Evolutionary conservation across 2,888 invertebrate genomes (phyloP).

Genomic region (Sialis lutaria): DNA sequence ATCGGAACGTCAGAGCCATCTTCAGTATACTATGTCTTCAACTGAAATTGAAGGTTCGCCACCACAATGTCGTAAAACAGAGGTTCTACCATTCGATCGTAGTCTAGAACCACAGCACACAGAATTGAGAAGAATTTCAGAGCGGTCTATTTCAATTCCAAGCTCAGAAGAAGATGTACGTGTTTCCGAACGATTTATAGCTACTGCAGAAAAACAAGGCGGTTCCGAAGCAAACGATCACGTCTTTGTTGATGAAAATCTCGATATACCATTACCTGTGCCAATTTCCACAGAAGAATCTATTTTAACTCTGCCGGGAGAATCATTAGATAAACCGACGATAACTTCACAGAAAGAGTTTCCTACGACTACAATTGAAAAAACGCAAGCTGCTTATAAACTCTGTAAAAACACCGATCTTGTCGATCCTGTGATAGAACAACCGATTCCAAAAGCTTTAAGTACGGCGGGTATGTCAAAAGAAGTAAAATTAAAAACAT

Average conservation of each 20-base stretch:
- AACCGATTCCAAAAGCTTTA: neutral
- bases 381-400: neutral
- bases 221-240: constrained; percentile 19
- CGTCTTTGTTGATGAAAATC: constrained; percentile 21
- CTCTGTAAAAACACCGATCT: neutral
- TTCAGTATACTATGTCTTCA: constrained; percentile 45
- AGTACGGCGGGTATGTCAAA: neutral
- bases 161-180: constrained; percentile 59
- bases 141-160: constrained; percentile 56
- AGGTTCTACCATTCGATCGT: constrained; percentile 37
- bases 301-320: constrained; percentile 13
- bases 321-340: constrained; percentile 22
- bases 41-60: constrained; percentile 64
- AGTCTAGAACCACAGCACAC: constrained; percentile 45
- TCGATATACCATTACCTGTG: constrained; percentile 29
- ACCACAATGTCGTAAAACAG: constrained; percentile 51
- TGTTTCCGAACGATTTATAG: constrained; percentile 25
- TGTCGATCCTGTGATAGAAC: neutral
- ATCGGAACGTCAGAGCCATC: constrained; percentile 48
- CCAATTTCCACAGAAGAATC: constrained; percentile 17
- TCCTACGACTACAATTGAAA: neutral
- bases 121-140: constrained; percentile 51
- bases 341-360: neutral
- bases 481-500: constrained; percentile 4
- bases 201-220: constrained; percentile 16